Evolutionary conservation across 2,113 vertebrate genomes (phyloP), one percentile per base, ranked within the genome.

Genomic region (Coturnix japonica): DNA sequence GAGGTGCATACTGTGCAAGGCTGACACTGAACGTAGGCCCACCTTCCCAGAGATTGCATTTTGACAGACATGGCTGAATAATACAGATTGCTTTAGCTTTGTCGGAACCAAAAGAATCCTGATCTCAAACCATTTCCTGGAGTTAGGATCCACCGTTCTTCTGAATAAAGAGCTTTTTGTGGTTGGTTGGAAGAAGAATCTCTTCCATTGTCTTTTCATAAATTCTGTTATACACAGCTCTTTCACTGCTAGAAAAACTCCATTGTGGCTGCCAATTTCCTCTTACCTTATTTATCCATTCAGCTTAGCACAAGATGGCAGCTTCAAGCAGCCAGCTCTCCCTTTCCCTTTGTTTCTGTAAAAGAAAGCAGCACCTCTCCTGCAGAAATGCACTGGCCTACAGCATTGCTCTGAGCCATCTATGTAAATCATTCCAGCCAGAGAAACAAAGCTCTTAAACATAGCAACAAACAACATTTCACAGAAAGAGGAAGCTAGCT

Each of bases 131-230:
- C 13, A 18, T 54, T 60, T 80, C 33, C 69, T 66, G 43, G 69
- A n/a, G 28, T 77, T 79, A 26, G n/a, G 7, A 75, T 0, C 0
- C 35, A 64, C 15, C 31, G 44, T 89, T 77, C 65, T 85, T 93
- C 60, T 94, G 87, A 94, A 80, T 93, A 88, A 96, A 83, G 25
- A 90, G 77, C 65, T 96, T 91, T 78, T 77, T 74, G 92, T 87
- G 96, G 85, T 92, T 74, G 21, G 31, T 84, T 81, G 82, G 63
- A 69, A 71, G 94, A 31, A 95, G 66, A 67, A 53, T 78, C 57
- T 86, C 60, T 86, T 71, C 77, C 53, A 44, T 0, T 92, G 96
- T 90, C 73, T 94, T 72, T 81, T 25, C 35, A 64, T 44, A 90
- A 97, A 61, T 77, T 75, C 31, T 85, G 61, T 85, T 91, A 86